phyloP scores from a whole-genome alignment of 2,113 vertebrate species.

The Brachypodius melanocephalos region DNA sequence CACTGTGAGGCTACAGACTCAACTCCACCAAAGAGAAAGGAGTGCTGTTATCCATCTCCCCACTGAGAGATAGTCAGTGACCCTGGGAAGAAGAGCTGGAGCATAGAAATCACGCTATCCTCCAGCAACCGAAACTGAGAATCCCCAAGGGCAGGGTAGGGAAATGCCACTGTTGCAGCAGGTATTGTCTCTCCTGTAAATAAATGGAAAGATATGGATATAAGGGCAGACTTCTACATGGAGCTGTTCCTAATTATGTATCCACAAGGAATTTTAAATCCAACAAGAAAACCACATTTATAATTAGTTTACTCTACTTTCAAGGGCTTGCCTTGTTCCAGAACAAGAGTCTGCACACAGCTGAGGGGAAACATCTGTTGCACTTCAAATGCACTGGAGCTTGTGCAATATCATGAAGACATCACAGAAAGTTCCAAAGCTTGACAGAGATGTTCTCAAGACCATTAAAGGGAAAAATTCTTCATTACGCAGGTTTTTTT shows the following conservation, averaged over 20 bases:
- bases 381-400: background rate
- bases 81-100: background rate
- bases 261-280: background rate
- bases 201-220: background rate
- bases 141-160: background rate
- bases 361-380: slow-evolving; percentile 1
- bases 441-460: background rate
- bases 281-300: background rate
- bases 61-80: background rate
- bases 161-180: background rate
- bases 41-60: background rate
- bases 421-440: background rate
- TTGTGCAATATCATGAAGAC: slow-evolving; percentile 13
- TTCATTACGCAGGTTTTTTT: background rate
- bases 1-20: background rate
- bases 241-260: background rate
- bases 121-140: background rate
- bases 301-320: background rate
- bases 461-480: slow-evolving; percentile 15
- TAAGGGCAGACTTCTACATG: background rate
- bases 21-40: background rate
- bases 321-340: background rate
- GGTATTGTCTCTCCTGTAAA: background rate
- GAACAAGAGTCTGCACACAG: background rate
- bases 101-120: background rate